Conservation (phyloP, 2,888 invertebrate genomes). For the Bellardia pandia region DNA sequence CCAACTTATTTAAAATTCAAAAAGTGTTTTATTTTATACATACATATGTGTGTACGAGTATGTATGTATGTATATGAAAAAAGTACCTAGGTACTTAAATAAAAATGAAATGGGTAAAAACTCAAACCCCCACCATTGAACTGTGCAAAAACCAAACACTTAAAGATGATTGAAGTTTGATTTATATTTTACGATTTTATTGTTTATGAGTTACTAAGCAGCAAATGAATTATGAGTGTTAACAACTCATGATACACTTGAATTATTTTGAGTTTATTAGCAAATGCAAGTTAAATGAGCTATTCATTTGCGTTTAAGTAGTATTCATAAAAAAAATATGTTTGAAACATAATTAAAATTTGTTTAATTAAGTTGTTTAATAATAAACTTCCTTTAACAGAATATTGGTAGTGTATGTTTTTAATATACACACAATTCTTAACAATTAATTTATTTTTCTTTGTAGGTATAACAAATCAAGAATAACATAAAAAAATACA, state of each 20-base stretch:
- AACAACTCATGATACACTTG: conserved; percentile 47
- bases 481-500: neutral
- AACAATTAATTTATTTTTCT: neutral
- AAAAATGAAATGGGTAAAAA: neutral
- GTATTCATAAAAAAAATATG: neutral
- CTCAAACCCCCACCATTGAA: conserved; percentile 21
- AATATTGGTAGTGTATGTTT: neutral
- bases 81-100: neutral
- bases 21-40: conserved; percentile 1
- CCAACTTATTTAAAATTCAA: conserved; percentile 13
- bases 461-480: neutral
- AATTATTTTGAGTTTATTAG: conserved; percentile 24
- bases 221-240: neutral
- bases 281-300: conserved; percentile 5
- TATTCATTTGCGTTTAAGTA: neutral
- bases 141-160: conserved; percentile 31
- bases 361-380: conserved; percentile 58
- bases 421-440: neutral
- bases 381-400: conserved; percentile 8
- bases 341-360: neutral
- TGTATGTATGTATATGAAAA: neutral
- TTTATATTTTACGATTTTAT: conserved; percentile 75
- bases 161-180: conserved; percentile 80
- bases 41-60: too few species aligned
- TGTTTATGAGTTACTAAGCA: conserved; percentile 18